A percentile compares a stretch with the other conserved stretches of the same genome.
Evolutionary conservation across 2,113 vertebrate genomes (phyloP).

Genomic region (Phyllopteryx taeniolatus): DNA sequence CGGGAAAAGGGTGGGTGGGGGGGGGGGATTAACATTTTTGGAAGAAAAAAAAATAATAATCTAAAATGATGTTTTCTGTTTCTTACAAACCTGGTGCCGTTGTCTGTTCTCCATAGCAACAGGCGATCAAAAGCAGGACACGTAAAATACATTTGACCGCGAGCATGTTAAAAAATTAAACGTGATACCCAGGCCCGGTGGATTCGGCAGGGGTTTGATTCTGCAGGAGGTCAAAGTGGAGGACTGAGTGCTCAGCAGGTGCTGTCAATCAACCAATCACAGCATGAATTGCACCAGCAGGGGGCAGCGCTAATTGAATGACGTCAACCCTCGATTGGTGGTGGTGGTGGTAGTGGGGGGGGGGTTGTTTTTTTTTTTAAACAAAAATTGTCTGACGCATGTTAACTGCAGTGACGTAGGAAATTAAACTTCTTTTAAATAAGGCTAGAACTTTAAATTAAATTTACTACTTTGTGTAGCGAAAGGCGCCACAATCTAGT

Average conservation of each 20-base stretch:
- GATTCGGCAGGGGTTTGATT: neutral
- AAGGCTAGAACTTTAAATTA: neutral
- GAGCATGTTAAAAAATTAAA: conserved; percentile 32
- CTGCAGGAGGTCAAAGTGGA: neutral
- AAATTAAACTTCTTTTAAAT: neutral
- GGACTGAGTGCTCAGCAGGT: conserved; percentile 28
- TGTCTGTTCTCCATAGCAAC: neutral
- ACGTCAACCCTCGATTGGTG: neutral
- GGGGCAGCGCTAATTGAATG: neutral
- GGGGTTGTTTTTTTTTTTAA: neutral
- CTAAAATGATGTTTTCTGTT: no score
- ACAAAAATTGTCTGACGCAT: neutral
- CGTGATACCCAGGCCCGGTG: neutral
- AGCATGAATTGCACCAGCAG: neutral
- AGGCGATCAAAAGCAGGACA: conserved; percentile 15
- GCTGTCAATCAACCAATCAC: conserved; percentile 48
- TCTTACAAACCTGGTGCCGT: neutral
- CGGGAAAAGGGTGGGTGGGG: no score
- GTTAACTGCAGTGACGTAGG: neutral
- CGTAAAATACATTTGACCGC: conserved; percentile 21
- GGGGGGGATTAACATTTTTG: no score
- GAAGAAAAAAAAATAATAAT: neutral
- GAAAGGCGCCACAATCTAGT: neutral
- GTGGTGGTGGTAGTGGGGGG: no score
- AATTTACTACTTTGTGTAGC: neutral